Evolutionary conservation across 1,140 invertebrate genomes (phyloP).

Genomic region (Drosophila elegans): DNA sequence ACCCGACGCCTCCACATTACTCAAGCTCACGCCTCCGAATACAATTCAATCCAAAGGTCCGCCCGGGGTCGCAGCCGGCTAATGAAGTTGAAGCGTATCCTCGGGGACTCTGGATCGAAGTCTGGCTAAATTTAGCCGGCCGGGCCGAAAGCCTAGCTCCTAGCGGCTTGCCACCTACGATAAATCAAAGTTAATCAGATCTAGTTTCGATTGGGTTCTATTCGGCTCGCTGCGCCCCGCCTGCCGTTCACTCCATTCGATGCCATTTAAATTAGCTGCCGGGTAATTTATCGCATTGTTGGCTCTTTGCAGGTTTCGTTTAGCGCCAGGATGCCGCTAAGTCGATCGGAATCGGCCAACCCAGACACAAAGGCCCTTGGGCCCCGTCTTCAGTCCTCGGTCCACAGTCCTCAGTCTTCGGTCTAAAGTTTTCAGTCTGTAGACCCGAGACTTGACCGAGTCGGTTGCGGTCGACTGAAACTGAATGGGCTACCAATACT

Average conservation of each 20-base stretch:
- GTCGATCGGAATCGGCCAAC: constrained; percentile 19
- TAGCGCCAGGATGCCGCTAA: constrained; percentile 74
- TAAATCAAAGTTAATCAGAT: constrained; percentile 83
- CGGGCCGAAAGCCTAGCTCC: background rate
- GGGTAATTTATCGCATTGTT: constrained; percentile 82
- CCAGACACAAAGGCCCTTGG: constrained; percentile 74
- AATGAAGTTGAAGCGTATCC: constrained; percentile 67
- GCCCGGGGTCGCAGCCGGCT: constrained; percentile 63
- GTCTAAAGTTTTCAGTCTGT: background rate
- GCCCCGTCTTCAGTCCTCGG: constrained; percentile 17
- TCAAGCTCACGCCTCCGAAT: constrained; percentile 68
- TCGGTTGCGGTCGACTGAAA: constrained; percentile 22
- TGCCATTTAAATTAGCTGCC: constrained; percentile 81
- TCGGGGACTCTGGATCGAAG: background rate
- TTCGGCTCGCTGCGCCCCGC: constrained; percentile 51
- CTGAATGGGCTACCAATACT: constrained; percentile 54
- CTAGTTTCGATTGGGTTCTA: constrained; percentile 80
- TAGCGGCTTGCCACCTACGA: constrained; percentile 67
- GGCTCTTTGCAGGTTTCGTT: constrained; percentile 73
- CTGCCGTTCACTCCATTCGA: constrained; percentile 44
- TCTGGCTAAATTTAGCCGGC: constrained; percentile 65
- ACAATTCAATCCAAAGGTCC: constrained; percentile 74
- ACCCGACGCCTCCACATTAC: constrained; percentile 72
- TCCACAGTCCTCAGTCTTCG: background rate
- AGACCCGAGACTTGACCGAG: constrained; percentile 14